Evolutionary conservation across 2,113 vertebrate genomes (phyloP), one percentile per base, ranked within the genome.

Genomic region (Larimichthys polyactis): DNA sequence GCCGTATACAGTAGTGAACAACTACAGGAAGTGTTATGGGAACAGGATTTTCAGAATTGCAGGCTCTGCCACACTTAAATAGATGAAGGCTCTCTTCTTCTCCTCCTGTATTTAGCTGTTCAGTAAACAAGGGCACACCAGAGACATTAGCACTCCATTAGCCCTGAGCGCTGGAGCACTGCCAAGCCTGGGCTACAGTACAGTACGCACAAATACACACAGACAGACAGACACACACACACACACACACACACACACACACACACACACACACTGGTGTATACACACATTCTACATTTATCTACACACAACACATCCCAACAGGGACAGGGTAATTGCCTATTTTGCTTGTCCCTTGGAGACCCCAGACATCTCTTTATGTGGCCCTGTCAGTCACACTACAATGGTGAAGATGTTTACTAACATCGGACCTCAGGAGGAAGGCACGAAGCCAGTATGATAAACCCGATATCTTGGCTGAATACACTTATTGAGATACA

Each of bases 91-190:
- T 81, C 70, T 82, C 70, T 49, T 70, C 80, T 71, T 54, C 55
- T 80, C 71, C 71, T 92, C 71, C 83, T 72, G 60, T 74, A 80
- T 90, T 87, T 81, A 90, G 84, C 75, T 78, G 68, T 67, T 72
- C 74, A 75, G 82, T 81, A 89, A 91, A 93, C 88, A 90, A 82
- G 65, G n/a, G 74, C 79, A 87, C 82, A 78, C 59, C 58, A 64
- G 86, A 71, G 84, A 84, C 87, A 85, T 91, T 84, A 88, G 60
- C 76, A 49, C 84, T 75, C 86, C 70, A 89, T 87, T 84, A 89
- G 71, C 65, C 65, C 70, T 62, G 75, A 83, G 59, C 59, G 63
- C 4, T 87, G 78, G 87, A 90, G 81, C 49, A 36, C 22, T 62
- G 85, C 83, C 86, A 88, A 71, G 60, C 52, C 51, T 71, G 66